phyloP scores from a whole-genome alignment of 1,140 invertebrate genomes.

The Drosophila eugracilis region DNA sequence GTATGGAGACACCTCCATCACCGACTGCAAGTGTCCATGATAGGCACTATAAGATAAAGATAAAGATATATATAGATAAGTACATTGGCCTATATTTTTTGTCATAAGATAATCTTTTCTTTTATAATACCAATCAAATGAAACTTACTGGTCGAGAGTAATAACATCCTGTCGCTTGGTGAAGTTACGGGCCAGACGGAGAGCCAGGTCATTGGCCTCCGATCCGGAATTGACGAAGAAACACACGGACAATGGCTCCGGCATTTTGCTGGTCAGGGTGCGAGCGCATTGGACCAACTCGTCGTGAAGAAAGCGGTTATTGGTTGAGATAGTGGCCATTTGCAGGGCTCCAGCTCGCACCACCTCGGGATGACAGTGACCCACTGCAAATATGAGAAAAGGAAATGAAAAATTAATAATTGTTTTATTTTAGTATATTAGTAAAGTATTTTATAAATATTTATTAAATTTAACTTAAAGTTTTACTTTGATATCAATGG shows the following conservation, averaged over 20 bases:
- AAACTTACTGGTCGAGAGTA: slow-evolving; percentile 97
- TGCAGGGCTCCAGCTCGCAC: slow-evolving; percentile 94
- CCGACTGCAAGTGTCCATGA: slow-evolving; percentile 97
- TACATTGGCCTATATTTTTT: no score
- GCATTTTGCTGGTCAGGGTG: slow-evolving; percentile 92
- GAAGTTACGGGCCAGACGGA: slow-evolving; percentile 94
- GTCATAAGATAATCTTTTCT: no score
- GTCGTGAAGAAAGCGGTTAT: slow-evolving; percentile 98
- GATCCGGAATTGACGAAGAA: slow-evolving; percentile 99
- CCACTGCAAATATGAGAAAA: slow-evolving; percentile 89
- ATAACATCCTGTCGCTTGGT: slow-evolving; percentile 96
- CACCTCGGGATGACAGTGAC: slow-evolving; percentile 98
- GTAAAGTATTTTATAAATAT: no score
- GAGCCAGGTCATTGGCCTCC: slow-evolving; percentile 98
- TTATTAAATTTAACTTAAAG: no score
- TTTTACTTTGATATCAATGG: no score
- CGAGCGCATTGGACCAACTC: slow-evolving; percentile 96
- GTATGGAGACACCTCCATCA: slow-evolving; percentile 99
- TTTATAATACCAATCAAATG: no score
- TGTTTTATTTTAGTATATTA: no score
- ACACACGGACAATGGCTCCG: slow-evolving; percentile 93
- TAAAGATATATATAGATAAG: not conserved
- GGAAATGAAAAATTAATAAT: not conserved
- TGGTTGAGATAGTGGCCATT: slow-evolving; percentile 95
- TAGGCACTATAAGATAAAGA: slow-evolving; percentile 92